Percentiles rank a stretch among this genome's conserved stretches.
These are phyloP conservation scores for Labeo rohita DNA, from an alignment of 2,113 vertebrate species.

Conservation along the genomic window DNA sequence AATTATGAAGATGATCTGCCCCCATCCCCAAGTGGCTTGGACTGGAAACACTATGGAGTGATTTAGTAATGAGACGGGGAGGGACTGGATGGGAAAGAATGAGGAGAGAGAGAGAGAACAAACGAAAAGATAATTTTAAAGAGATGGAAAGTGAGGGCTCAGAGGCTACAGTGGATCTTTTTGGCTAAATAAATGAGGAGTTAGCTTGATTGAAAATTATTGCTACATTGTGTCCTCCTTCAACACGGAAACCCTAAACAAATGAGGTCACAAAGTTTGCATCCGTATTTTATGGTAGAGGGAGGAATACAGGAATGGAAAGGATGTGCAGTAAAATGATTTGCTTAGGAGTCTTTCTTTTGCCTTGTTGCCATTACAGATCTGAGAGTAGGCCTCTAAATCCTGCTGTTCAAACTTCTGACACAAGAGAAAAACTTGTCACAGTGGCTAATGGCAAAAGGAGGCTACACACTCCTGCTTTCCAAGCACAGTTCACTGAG, in stretches of 20 bases:
- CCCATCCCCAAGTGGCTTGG: background rate
- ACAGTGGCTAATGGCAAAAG: background rate
- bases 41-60: slow-evolving; percentile 62
- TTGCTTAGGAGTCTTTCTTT: slow-evolving; percentile 36
- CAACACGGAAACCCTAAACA: slow-evolving; percentile 45
- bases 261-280: slow-evolving; percentile 45
- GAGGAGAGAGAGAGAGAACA: background rate
- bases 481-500: background rate
- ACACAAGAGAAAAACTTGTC: slow-evolving; percentile 39
- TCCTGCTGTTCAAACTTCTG: slow-evolving; percentile 37
- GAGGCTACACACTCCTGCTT: background rate
- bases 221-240: slow-evolving; percentile 42
- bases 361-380: slow-evolving; percentile 35
- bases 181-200: slow-evolving; percentile 44
- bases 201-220: slow-evolving; percentile 45
- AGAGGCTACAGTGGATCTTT: slow-evolving; percentile 21
- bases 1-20: background rate
- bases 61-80: slow-evolving; percentile 37
- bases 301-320: slow-evolving; percentile 31
- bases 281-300: slow-evolving; percentile 43
- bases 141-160: background rate
- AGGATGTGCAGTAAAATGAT: slow-evolving; percentile 33
- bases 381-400: background rate
- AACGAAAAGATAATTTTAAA: background rate
- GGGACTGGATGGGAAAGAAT: background rate